Percentiles rank a stretch among this genome's conserved stretches.
These are phyloP conservation scores for Lepidochitona cinerea DNA, from an alignment of 2,888 invertebrate genomes.

Conservation along the genomic window DNA sequence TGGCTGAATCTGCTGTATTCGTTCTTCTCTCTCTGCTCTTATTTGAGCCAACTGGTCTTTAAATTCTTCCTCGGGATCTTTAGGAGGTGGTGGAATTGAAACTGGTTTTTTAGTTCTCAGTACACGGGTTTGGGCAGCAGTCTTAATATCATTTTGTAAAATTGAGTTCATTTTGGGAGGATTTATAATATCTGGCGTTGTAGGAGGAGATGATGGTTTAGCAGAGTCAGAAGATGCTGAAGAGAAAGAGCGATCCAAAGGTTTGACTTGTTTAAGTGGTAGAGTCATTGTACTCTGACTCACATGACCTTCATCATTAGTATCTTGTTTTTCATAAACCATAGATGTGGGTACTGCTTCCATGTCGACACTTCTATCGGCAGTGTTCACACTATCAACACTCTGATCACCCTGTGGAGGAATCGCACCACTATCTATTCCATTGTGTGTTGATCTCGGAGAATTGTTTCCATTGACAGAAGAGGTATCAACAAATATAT, in stretches of 20 bases:
- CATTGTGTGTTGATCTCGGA: neutral
- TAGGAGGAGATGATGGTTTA: neutral
- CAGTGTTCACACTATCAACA: neutral
- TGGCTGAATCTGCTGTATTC: slow-evolving; percentile 11
- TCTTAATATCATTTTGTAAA: slow-evolving; percentile 55
- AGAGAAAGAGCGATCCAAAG: neutral
- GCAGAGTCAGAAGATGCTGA: neutral
- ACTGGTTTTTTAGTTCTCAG: slow-evolving; percentile 31
- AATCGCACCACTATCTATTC: neutral
- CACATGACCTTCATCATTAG: neutral
- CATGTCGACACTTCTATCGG: neutral
- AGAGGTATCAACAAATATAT: neutral
- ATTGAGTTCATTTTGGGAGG: slow-evolving; percentile 39
- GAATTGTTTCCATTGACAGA: neutral
- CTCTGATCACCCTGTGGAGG: neutral
- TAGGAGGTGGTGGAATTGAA: slow-evolving; percentile 6
- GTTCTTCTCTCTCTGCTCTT: slow-evolving; percentile 38
- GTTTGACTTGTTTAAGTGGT: neutral
- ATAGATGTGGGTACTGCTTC: neutral
- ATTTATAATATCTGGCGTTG: neutral
- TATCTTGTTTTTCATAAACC: neutral
- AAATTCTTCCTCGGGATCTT: slow-evolving; percentile 49
- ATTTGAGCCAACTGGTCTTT: slow-evolving; percentile 50
- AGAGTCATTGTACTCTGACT: neutral
- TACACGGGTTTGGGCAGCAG: slow-evolving; percentile 46